phyloP scores from a whole-genome alignment of 2,113 vertebrate genomes.

The Euleptes europaea region DNA sequence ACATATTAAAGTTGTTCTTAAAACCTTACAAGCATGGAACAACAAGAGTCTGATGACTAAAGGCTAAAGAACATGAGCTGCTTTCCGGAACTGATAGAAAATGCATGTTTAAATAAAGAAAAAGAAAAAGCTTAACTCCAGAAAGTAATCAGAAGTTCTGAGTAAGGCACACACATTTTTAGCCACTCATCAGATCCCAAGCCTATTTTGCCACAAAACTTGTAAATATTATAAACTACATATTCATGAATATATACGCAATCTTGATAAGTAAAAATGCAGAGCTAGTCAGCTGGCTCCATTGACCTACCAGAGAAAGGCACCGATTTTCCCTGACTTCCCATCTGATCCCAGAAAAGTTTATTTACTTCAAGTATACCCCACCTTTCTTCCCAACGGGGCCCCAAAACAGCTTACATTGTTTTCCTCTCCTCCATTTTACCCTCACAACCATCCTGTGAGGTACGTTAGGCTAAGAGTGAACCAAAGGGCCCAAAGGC shows the following conservation, averaged over 20 bases:
- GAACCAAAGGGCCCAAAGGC: too few relatives aligned
- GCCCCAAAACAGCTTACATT: too few relatives aligned
- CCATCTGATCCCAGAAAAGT: too few relatives aligned
- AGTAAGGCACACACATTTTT: too few relatives aligned
- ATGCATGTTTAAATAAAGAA: not conserved
- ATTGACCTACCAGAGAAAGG: too few relatives aligned
- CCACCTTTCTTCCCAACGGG: too few relatives aligned
- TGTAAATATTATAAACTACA: constrained; percentile 27
- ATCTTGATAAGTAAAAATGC: not conserved
- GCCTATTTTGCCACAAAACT: constrained; percentile 13
- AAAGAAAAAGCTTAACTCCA: constrained; percentile 8
- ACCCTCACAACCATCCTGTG: too few relatives aligned
- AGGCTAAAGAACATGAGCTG: not conserved
- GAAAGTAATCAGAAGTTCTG: constrained; percentile 17
- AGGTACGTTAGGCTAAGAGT: too few relatives aligned
- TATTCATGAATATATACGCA: constrained; percentile 13
- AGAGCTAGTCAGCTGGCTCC: not conserved
- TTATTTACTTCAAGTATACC: too few relatives aligned
- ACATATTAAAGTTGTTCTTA: not conserved
- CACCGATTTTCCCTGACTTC: too few relatives aligned
- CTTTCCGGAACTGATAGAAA: not conserved
- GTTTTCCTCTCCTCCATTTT: too few relatives aligned
- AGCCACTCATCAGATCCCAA: too few relatives aligned
- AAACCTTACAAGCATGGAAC: not conserved
- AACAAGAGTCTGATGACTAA: not conserved